Conservation (phyloP, 2,888 invertebrate genomes). For the Escarpia spicata region DNA sequence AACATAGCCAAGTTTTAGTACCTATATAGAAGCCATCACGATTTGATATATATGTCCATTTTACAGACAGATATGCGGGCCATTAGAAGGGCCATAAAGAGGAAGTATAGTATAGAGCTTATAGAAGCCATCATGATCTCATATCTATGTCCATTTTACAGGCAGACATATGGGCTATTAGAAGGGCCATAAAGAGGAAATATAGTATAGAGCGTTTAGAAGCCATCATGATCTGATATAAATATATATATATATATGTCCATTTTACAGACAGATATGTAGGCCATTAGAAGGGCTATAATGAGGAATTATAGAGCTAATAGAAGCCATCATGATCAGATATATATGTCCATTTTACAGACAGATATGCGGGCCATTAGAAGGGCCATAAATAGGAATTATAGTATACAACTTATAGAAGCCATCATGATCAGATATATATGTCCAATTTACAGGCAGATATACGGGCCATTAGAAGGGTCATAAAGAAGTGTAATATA, state of each 20-base stretch:
- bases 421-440: neutral
- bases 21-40: conserved; percentile 8
- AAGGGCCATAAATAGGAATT: conserved; percentile 55
- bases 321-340: neutral
- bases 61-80: conserved; percentile 54
- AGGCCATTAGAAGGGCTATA: no score
- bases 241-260: no score
- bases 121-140: conserved; percentile 48
- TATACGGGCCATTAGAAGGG: no score
- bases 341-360: neutral
- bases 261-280: no score
- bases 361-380: conserved; percentile 53
- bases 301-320: neutral
- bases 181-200: conserved; percentile 55
- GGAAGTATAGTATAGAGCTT: conserved; percentile 51
- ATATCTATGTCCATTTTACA: conserved; percentile 30
- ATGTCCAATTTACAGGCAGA: neutral
- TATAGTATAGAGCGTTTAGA: conserved; percentile 50
- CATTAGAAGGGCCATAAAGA: conserved; percentile 54
- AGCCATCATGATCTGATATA: conserved; percentile 46
- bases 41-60: neutral
- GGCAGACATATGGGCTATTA: conserved; percentile 54
- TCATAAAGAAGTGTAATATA: no score
- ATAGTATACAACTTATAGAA: no score
- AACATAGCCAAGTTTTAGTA: neutral